Evolutionary conservation across 2,113 vertebrate genomes (phyloP).

Genomic region (Gopherus evgoodei): DNA sequence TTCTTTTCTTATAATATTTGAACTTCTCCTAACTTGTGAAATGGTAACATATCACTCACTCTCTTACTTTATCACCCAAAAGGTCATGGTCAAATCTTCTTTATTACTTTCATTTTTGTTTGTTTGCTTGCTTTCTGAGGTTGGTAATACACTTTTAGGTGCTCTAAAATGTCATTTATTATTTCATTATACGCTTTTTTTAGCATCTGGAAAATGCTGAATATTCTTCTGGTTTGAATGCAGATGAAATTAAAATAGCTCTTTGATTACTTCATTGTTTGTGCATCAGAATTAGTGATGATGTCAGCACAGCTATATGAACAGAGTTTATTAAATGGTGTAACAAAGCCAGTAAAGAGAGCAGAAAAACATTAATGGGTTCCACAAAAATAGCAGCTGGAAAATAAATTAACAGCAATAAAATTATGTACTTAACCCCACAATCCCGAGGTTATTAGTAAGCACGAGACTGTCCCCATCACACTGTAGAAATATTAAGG

Average conservation of each 20-base stretch:
- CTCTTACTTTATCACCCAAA: not conserved
- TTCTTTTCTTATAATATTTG: slow-evolving; percentile 50
- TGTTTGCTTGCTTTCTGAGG: slow-evolving; percentile 30
- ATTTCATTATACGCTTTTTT: slow-evolving; percentile 13
- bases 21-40: slow-evolving; percentile 24
- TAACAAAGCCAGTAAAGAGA: slow-evolving; percentile 51
- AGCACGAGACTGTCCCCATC: slow-evolving; percentile 11
- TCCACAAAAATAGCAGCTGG: slow-evolving; percentile 56
- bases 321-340: slow-evolving; percentile 54
- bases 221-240: slow-evolving; percentile 61
- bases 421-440: slow-evolving; percentile 37
- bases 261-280: slow-evolving; percentile 73
- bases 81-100: not conserved
- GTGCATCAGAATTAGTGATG: slow-evolving; percentile 52
- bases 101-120: not conserved
- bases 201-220: slow-evolving; percentile 54
- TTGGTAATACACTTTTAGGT: slow-evolving; percentile 36
- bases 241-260: slow-evolving; percentile 63
- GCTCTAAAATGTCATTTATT: slow-evolving; percentile 35
- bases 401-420: slow-evolving; percentile 42
- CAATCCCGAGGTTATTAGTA: slow-evolving; percentile 55
- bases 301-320: slow-evolving; percentile 53
- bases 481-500: not conserved
- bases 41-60: not conserved
- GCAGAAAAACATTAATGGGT: slow-evolving; percentile 21